A percentile compares a stretch with the other conserved stretches of the same genome.
phyloP scores from a whole-genome alignment of 2,113 vertebrate genomes.

The Calyptomena viridis region DNA sequence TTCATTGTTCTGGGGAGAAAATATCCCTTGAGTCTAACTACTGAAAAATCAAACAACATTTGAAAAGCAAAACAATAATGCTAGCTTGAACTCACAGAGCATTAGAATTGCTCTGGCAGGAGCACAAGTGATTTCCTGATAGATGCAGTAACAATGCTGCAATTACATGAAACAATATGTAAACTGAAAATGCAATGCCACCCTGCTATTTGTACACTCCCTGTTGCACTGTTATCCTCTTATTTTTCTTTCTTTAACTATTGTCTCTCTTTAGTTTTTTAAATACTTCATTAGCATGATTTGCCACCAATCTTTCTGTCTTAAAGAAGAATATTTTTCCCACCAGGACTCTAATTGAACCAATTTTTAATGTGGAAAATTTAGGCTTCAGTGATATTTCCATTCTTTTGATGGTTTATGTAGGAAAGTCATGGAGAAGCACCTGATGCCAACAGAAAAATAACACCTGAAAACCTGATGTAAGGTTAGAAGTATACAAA shows the following conservation, averaged over 20 bases:
- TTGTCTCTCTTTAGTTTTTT: not conserved
- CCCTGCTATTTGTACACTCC: not conserved
- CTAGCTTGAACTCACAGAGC: not conserved
- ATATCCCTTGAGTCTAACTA: constrained; percentile 12
- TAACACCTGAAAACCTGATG: not conserved
- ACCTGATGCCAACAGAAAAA: not conserved
- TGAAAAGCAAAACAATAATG: constrained; percentile 26
- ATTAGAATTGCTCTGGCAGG: not conserved
- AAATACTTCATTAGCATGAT: not conserved
- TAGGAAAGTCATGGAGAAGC: not conserved
- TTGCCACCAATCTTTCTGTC: not conserved
- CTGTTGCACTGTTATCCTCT: constrained; percentile 7
- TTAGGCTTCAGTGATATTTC: not conserved
- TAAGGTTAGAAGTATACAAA: not conserved
- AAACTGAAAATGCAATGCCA: constrained; percentile 36
- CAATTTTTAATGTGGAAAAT: not conserved
- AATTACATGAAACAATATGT: constrained; percentile 40
- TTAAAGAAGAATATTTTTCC: not conserved
- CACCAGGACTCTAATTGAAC: not conserved
- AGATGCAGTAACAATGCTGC: constrained; percentile 13
- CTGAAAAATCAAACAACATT: constrained; percentile 41
- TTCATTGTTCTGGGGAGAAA: not conserved
- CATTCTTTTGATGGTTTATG: not conserved
- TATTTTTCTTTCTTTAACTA: not conserved
- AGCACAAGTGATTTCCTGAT: not conserved